Evolutionary conservation across 2,797 vertebrate species (phyloP).

Genomic region (Cirrhinus molitorella): DNA sequence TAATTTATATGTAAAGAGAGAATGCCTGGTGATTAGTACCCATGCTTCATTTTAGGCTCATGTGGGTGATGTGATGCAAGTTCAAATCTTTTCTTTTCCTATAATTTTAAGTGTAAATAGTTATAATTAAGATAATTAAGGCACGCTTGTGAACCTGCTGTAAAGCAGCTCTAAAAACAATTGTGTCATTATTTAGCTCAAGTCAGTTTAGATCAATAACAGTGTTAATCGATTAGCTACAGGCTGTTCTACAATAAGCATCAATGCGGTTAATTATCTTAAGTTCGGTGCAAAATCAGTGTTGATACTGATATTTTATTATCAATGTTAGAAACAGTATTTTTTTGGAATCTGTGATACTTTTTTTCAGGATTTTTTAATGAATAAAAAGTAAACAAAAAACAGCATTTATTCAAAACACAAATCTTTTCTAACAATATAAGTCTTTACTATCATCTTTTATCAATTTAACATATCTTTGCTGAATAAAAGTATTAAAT

Average conservation of each 20-base stretch:
- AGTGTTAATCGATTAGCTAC: background rate
- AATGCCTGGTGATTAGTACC: background rate
- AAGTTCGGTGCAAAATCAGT: background rate
- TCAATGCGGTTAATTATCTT: too few species aligned
- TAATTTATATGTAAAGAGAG: constrained; percentile 6
- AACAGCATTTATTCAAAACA: too few species aligned
- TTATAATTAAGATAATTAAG: background rate
- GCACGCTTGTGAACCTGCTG: background rate
- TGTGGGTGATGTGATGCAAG: background rate
- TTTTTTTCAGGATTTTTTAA: too few species aligned
- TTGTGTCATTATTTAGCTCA: background rate
- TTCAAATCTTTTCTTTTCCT: background rate
- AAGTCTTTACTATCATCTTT: too few species aligned
- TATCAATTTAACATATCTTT: too few species aligned
- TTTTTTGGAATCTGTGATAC: too few species aligned
- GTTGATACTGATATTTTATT: too few species aligned
- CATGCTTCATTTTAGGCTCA: background rate
- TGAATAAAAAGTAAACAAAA: too few species aligned
- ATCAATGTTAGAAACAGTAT: too few species aligned
- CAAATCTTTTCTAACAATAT: too few species aligned
- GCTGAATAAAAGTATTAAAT: too few species aligned
- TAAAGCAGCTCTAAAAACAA: background rate
- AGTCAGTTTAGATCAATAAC: background rate
- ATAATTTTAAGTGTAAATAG: background rate
- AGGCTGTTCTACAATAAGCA: background rate